Evolutionary conservation across 2,888 invertebrate genomes (phyloP), one percentile per base, ranked within the genome.

Genomic region (Hydropsyche betteni): DNA sequence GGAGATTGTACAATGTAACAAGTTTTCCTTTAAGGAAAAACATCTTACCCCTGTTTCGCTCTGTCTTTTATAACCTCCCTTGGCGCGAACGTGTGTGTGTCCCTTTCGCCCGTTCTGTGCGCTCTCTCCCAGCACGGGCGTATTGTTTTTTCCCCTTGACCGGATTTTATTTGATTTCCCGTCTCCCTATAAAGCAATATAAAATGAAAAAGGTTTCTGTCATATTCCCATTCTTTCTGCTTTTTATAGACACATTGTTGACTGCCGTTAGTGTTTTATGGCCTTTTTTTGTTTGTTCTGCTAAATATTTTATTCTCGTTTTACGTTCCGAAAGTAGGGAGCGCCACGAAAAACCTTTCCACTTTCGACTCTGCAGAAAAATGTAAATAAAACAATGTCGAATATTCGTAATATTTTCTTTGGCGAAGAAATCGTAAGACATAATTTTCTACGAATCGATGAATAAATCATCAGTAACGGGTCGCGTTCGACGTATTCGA

Each of bases 101-200:
- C 64, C 61, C 74, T 70, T 69, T 75, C 34, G 64, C 64, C 34
- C 64, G 24, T 64, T 64, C 36, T 72, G 16, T 68, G 74, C 69
- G 24, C 24, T 24, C 24, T 24, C 24, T 24, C 24, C 24, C 24
- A 24, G 24, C 24, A 24, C 24, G 12, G 74, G 71, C 75, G 75
- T 77, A 79, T 79, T 79, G 77, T 79, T 79, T 78, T 69, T 79
- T 77, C 76, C 79, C 75, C 79, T 79, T 79, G 79, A 77, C 79
- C 77, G 77, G 76, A 79, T 79, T 79, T 79, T 79, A 79, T 79
- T 79, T 77, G 77, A 79, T 79, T 79, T 76, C 71, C 77, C 77
- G 76, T 76, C 75, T 75, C 76, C 71, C 74, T 76, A 77, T 78
- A 75, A 76, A 77, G 76, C 78, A 74, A 77, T 79, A 77, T 79